Evolutionary conservation across 2,888 invertebrate species (phyloP).

Genomic region (Harpalus rubripes): DNA sequence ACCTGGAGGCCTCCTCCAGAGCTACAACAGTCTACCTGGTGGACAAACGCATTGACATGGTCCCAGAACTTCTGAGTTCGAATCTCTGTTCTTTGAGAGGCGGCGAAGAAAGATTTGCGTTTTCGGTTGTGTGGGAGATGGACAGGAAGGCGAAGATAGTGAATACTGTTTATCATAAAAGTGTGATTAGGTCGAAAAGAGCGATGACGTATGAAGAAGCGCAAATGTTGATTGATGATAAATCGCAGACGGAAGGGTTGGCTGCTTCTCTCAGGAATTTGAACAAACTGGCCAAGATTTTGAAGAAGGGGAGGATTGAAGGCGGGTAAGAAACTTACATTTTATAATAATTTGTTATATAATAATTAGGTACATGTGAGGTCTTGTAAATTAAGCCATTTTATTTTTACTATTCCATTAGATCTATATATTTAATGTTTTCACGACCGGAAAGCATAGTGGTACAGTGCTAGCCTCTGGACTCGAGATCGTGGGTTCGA

Average conservation of each 20-base stretch:
- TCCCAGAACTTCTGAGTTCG: conserved; percentile 91
- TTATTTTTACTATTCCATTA: no score
- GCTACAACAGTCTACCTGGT: conserved; percentile 98
- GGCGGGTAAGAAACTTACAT: conserved; percentile 83
- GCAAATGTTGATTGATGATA: conserved; percentile 94
- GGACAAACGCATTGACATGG: conserved; percentile 95
- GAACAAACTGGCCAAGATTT: conserved; percentile 93
- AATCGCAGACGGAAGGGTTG: conserved; percentile 83
- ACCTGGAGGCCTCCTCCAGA: conserved; percentile 94
- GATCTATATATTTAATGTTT: no score
- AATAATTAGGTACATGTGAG: background rate
- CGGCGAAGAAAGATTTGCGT: conserved; percentile 94
- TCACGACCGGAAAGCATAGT: no score
- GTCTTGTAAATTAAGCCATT: no score
- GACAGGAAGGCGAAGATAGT: conserved; percentile 90
- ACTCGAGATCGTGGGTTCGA: no score
- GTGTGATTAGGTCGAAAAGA: conserved; percentile 93
- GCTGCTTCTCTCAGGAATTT: conserved; percentile 89
- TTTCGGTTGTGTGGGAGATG: conserved; percentile 97
- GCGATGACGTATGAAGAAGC: conserved; percentile 99
- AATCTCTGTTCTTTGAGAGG: conserved; percentile 97
- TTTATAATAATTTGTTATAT: conserved; percentile 20
- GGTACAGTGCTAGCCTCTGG: no score
- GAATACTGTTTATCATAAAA: conserved; percentile 91
- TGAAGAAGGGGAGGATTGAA: conserved; percentile 90